Evolutionary conservation across 1,140 invertebrate species (phyloP), one percentile per base, ranked within the genome.

Genomic region (Ooceraea biroi): DNA sequence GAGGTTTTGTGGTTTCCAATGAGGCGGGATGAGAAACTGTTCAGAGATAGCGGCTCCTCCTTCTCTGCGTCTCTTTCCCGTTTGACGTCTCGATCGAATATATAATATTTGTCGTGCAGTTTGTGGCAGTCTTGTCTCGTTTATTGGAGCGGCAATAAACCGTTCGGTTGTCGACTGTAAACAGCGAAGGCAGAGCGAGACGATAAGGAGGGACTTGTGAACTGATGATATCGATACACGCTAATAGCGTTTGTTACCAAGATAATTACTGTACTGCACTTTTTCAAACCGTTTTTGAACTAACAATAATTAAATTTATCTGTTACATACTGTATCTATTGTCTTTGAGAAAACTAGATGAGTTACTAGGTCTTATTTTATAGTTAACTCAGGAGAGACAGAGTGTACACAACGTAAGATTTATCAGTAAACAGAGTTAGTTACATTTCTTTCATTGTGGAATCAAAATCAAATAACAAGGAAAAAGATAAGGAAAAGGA

Each of bases 61-160:
- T 36, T 27, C 14, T 3, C 8, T 27, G 10, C 25, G n/a, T 44
- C n/a, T 36, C 36, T 36, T 36, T 36, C 36, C 36, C 36, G 36
- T 36, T 36, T 36, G 2, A 36, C 36, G 36, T n/a, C n/a, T n/a
- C n/a, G n/a, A n/a, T n/a, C n/a, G n/a, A n/a, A n/a, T n/a, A n/a
- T n/a, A n/a, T n/a, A n/a, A n/a, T n/a, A 14, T 25, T 60, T 8
- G 14, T n/a, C 73, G 36, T 17, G 22, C 19, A 27, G 22, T 57
- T 69, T 52, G 36, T 14, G n/a, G n/a, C n/a, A n/a, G n/a, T n/a
- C n/a, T n/a, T n/a, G n/a, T n/a, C n/a, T n/a, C 48, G 46, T n/a
- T 77, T 27, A 46, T 61, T 30, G 57, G 17, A n/a, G n/a, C n/a
- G n/a, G n/a, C 36, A 41, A 77, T 52, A 77, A 41, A 76, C 44